Conservation (phyloP, 1,140 invertebrate species). For the Goniozus legneri region DNA sequence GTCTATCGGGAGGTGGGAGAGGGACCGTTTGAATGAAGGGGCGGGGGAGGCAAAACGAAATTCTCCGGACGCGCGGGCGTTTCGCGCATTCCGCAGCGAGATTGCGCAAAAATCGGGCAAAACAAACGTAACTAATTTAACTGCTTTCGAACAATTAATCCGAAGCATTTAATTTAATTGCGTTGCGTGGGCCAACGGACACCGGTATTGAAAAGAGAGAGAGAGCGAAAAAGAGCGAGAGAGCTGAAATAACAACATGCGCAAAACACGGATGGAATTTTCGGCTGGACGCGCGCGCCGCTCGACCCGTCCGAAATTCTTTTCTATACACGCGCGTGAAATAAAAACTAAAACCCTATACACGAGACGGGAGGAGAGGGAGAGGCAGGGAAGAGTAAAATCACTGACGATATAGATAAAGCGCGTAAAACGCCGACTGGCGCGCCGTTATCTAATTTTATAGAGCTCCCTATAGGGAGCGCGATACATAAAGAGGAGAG, state of each 20-base stretch:
- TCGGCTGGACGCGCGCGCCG: conserved; percentile 22
- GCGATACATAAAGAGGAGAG: too few species aligned
- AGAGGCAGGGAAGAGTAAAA: too few species aligned
- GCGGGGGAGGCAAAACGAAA: conserved; percentile 15
- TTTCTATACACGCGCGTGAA: too few species aligned
- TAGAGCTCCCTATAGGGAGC: too few species aligned
- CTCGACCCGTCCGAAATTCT: too few species aligned
- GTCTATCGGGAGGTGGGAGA: neutral
- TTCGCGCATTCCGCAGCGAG: conserved; percentile 40
- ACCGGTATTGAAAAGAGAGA: too few species aligned
- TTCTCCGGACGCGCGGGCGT: conserved; percentile 11
- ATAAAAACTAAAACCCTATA: too few species aligned
- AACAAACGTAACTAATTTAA: conserved; percentile 48
- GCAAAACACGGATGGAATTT: conserved; percentile 29
- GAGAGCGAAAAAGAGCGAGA: too few species aligned
- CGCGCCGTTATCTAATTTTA: too few species aligned
- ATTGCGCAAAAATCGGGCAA: conserved; percentile 45
- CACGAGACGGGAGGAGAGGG: too few species aligned
- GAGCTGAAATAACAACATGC: conserved; percentile 19
- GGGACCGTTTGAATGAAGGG: neutral
- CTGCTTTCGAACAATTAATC: conserved; percentile 50
- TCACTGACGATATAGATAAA: too few species aligned
- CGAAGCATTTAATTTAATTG: conserved; percentile 50
- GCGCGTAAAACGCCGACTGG: too few species aligned
- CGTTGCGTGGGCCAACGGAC: conserved; percentile 22